Evolutionary conservation across 2,797 vertebrate species (phyloP), one percentile per base, ranked within the genome.

Genomic region (Peromyscus melanophrys): DNA sequence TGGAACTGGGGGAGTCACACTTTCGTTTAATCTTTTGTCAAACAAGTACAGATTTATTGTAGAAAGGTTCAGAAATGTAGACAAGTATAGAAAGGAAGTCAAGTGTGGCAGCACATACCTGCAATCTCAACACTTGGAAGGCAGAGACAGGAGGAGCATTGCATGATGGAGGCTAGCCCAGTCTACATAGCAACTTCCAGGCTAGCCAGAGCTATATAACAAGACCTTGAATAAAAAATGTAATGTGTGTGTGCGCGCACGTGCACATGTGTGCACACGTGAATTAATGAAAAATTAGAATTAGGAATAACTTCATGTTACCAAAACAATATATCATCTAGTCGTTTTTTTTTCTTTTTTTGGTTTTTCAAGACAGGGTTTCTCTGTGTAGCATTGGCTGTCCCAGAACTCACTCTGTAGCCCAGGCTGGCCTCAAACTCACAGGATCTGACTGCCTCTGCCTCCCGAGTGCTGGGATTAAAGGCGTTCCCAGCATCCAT

Each of bases 61-160:
- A 73, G 34, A 78, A 29, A 92, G 7, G 14, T 90, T 94, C 78
- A 93, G 29, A 97, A 96, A 94, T 29, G 84, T 10, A 92, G 57
- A 61, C 73, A 88, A 55, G 17, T 37, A 55, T 43, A 69, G 31
- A 55, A 69, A 43, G 40, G 23, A 78, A 90, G 31, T 6, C 43
- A 78, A 25, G 4, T 52, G 14, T 90, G 63, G 4, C 23, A 65
- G 31, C 21, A 37, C 21, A 37, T 37, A 57, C 57, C 31, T 63
- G 31, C 49, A 63, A 63, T 37, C 57, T 19, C 23, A 76, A 13
- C 23, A 78, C 9, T 49, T 27, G 13, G 9, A 43, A 90, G 25
- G 21, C 75, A 65, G 59, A 65, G 52, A 27, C 13, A 49, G 34
- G 34, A 37, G 34, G 21, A 65, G 1, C 13, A 27, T 1, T 43